These are phyloP conservation scores for Drusus annulatus DNA, from an alignment of 1,140 invertebrate genomes.

Conservation along the genomic window DNA sequence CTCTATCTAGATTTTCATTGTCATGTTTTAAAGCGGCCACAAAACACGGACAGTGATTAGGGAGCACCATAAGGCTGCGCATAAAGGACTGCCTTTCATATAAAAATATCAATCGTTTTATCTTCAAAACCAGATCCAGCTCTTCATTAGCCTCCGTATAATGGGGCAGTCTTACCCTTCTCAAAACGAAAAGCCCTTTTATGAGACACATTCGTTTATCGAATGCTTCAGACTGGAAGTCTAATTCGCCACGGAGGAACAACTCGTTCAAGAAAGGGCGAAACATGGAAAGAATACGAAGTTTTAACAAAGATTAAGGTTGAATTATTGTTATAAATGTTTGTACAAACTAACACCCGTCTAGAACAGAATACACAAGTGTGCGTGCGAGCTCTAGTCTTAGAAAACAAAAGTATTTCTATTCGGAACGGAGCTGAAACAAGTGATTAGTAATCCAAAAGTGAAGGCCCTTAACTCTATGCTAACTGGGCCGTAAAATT, in stretches of 20 bases:
- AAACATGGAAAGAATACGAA: conserved; percentile 32
- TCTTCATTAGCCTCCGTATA: conserved; percentile 39
- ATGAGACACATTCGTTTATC: conserved; percentile 51
- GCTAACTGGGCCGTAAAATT: conserved; percentile 7
- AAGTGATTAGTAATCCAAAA: neutral
- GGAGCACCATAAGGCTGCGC: neutral
- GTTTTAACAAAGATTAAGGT: conserved; percentile 2
- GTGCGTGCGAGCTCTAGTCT: no score
- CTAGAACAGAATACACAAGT: no score
- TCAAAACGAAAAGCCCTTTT: conserved; percentile 46
- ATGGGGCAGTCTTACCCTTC: conserved; percentile 35
- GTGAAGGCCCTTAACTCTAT: neutral
- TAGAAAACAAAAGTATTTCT: no score
- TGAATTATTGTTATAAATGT: no score
- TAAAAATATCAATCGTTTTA: conserved; percentile 43
- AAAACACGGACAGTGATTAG: conserved; percentile 35
- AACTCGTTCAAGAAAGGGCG: conserved; percentile 7
- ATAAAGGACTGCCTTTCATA: conserved; percentile 33
- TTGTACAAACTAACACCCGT: no score
- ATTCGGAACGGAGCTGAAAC: no score
- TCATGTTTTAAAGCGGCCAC: conserved; percentile 5
- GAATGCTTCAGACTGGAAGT: conserved; percentile 30
- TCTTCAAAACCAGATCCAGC: conserved; percentile 33
- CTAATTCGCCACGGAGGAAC: conserved; percentile 12
- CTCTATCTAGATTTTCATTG: conserved; percentile 10